phyloP scores from a whole-genome alignment of 2,113 vertebrate genomes.

The Callaeas wilsoni region DNA sequence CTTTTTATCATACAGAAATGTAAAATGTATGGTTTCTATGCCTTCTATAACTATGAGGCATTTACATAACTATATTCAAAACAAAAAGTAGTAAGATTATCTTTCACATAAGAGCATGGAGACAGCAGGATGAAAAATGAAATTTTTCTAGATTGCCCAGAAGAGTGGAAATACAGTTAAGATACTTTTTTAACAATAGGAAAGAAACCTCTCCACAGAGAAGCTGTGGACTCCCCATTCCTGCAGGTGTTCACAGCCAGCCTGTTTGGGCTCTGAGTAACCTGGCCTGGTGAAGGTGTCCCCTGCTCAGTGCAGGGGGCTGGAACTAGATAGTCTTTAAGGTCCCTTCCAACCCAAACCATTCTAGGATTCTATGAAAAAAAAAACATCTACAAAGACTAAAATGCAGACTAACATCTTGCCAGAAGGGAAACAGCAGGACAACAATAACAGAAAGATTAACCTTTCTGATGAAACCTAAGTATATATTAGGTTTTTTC shows the following conservation, averaged over 20 bases:
- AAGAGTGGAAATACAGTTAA: not conserved
- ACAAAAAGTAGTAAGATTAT: not conserved
- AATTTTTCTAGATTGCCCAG: not conserved
- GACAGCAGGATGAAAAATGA: not conserved
- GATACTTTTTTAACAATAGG: not conserved
- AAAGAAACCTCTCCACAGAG: not conserved
- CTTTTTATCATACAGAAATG: not conserved
- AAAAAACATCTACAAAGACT: not conserved
- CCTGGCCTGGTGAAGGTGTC: not conserved
- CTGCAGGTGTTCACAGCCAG: not conserved
- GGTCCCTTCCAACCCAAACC: not conserved
- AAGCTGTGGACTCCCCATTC: not conserved
- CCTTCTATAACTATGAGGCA: not conserved
- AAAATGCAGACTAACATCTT: not conserved
- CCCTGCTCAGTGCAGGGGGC: fast-evolving
- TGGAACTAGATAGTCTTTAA: not conserved
- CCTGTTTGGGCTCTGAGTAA: not conserved
- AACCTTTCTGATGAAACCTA: not conserved
- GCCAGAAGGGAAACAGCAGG: not conserved
- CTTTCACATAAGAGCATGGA: not conserved
- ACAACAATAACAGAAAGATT: not conserved
- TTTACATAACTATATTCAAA: not conserved
- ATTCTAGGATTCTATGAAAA: not conserved
- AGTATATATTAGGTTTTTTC: not conserved
- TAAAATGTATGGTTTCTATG: not conserved